Evolutionary conservation across 2,888 invertebrate genomes (phyloP).

Genomic region (Eudasyphora cyanicolor): DNA sequence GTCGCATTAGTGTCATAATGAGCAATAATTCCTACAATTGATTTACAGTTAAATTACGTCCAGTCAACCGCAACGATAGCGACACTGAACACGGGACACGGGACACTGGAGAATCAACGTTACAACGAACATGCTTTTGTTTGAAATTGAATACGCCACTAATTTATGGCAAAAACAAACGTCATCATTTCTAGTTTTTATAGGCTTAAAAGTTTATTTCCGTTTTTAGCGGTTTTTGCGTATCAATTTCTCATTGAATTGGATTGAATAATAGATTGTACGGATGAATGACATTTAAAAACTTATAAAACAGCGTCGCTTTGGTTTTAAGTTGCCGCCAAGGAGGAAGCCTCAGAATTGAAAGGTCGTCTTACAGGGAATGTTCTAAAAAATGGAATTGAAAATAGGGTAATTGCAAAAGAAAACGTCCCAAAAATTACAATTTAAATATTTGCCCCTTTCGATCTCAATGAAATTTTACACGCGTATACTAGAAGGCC

Average conservation of each 20-base stretch:
- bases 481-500: too few species aligned
- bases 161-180: neutral
- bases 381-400: constrained; percentile 17
- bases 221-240: neutral
- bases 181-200: neutral
- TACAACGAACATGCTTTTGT: neutral
- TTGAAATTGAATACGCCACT: neutral
- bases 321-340: neutral
- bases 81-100: too few species aligned
- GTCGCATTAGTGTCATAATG: too few species aligned
- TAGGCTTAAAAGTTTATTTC: constrained; percentile 27
- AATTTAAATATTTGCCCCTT: too few species aligned
- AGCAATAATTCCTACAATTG: too few species aligned
- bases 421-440: too few species aligned
- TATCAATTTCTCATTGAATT: neutral
- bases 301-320: neutral
- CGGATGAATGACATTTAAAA: neutral
- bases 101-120: too few species aligned
- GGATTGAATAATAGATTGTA: neutral
- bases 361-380: neutral
- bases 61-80: neutral
- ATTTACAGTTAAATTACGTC: constrained; percentile 25
- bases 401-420: too few species aligned
- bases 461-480: too few species aligned
- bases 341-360: neutral